A percentile compares a stretch with the other conserved stretches of the same genome.
These are phyloP conservation scores for Heteromormyrus szaboi DNA, from an alignment of 2,797 vertebrate species.

Conservation along the genomic window DNA sequence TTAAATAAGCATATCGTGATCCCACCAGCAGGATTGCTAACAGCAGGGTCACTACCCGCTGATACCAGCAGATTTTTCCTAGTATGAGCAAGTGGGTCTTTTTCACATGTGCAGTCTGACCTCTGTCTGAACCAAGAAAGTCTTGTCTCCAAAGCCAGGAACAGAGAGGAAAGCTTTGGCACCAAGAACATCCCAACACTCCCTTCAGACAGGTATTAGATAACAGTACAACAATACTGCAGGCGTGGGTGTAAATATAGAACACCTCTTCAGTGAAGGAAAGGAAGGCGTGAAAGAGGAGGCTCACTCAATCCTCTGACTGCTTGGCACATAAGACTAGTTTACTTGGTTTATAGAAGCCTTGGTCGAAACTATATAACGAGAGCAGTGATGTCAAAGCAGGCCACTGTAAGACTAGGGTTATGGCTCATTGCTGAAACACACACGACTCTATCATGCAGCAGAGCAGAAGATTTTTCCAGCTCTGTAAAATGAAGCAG, in stretches of 20 bases:
- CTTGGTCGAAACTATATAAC: neutral
- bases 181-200: neutral
- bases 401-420: neutral
- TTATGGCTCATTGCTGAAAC: neutral
- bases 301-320: neutral
- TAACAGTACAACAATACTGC: slow-evolving; percentile 7
- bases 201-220: slow-evolving; percentile 12
- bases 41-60: neutral
- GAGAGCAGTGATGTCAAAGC: neutral
- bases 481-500: neutral
- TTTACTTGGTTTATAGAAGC: neutral
- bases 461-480: neutral
- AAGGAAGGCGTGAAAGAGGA: neutral
- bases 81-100: neutral
- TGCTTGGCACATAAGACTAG: neutral
- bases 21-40: neutral
- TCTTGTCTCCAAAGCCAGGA: neutral
- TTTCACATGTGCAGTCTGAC: neutral
- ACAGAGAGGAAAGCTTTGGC: neutral
- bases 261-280: neutral
- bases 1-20: slow-evolving; percentile 7
- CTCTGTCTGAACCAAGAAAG: neutral
- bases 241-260: slow-evolving; percentile 12
- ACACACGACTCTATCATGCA: neutral
- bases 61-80: neutral